Conservation (phyloP, 2,113 vertebrate species). For the Brachyhypopomus gauderio region DNA sequence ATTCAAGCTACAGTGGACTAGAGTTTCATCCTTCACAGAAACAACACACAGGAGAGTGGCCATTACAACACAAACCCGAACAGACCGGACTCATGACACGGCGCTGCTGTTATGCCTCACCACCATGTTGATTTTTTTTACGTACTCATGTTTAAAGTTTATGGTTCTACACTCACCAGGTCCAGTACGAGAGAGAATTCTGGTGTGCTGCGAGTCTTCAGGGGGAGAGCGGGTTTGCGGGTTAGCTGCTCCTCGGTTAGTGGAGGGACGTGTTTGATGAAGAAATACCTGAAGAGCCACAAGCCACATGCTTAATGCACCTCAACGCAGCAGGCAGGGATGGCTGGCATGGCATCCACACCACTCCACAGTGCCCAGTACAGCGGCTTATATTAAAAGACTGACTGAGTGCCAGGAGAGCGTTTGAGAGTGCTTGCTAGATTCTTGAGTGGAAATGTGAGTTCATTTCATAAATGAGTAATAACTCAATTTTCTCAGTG, state of each 20-base stretch:
- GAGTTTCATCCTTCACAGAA: constrained; percentile 89
- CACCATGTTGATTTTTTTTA: background rate
- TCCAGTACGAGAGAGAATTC: constrained; percentile 97
- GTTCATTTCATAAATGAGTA: no score
- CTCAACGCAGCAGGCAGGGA: background rate
- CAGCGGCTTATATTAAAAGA: background rate
- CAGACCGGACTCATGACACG: background rate
- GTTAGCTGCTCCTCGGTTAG: constrained; percentile 97
- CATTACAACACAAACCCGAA: background rate
- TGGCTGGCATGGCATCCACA: background rate
- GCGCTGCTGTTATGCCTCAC: background rate
- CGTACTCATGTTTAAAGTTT: background rate
- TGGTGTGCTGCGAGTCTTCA: constrained; percentile 98
- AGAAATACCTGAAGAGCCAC: constrained; percentile 86
- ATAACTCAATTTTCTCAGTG: no score
- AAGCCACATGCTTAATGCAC: background rate
- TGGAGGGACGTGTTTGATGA: constrained; percentile 97
- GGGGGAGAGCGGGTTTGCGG: constrained; percentile 91
- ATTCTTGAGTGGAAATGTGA: no score
- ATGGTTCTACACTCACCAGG: constrained; percentile 76
- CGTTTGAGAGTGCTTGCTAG: no score
- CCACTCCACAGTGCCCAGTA: background rate
- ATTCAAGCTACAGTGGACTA: constrained; percentile 98
- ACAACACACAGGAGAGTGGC: background rate
- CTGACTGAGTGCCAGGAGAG: no score